Evolutionary conservation across 2,888 invertebrate genomes (phyloP), one percentile per base, ranked within the genome.

Genomic region (Drosophila algonquin): DNA sequence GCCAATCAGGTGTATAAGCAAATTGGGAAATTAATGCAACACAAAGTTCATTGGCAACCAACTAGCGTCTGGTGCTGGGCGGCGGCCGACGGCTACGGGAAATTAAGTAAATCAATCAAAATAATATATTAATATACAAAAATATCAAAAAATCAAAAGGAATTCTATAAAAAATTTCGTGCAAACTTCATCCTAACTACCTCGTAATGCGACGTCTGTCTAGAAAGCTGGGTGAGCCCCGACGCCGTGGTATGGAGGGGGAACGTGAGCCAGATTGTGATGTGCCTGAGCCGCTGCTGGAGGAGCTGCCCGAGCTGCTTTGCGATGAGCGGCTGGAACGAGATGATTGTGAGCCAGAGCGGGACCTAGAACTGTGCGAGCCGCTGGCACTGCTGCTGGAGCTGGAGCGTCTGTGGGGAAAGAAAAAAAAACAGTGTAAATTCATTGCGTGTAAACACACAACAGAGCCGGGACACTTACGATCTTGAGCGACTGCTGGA

Each of bases 191-290:
- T 1, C 14, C 14, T 44, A 61, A 18, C 93, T 95, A 98, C 98
- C 98, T 98, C 84, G 98, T 98, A 90, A 98, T 98, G 82, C 98
- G 95, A 68, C 98, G 94, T 85, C 98, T 94, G 93, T 98, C 98
- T 73, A 98, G 93, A 93, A 98, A 98, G 92, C 97, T 97, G 21
- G 98, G 98, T 64, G 98, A 98, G 50, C 98, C 98, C 83, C 96
- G 96, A 72, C 98, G 94, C 64, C 98, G 94, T 57, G 98, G 97
- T 92, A 98, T 98, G 69, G 98, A 98, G n/a, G 96, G 96, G 70
- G 97, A 96, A 73, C 96, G 94, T 65, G 95, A 95, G 78, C 95
- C 93, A 12, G 92, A 89, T 62, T 90, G 89, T 61, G 92, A 91
- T 45, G 90, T 89, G 70, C 86, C 90, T 18, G 81, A 90, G 62